phyloP scores from a whole-genome alignment of 2,888 invertebrate genomes.

The Ecliptopera silaceata region DNA sequence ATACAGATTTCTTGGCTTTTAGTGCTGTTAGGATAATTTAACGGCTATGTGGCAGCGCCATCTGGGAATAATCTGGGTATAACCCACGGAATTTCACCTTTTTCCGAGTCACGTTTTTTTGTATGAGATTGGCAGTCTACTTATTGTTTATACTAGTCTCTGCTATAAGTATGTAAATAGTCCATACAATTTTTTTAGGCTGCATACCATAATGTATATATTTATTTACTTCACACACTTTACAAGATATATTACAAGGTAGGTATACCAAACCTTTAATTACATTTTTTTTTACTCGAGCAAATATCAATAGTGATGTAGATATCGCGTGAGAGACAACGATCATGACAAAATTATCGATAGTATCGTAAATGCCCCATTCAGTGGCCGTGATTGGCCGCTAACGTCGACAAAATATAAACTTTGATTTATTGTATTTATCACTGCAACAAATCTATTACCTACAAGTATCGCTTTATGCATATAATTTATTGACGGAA shows the following conservation, averaged over 20 bases:
- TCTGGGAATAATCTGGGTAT: too few species aligned
- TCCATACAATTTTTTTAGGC: too few species aligned
- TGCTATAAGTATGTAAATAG: too few species aligned
- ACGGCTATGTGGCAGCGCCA: too few species aligned
- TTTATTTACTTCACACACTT: neutral
- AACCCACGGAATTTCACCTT: too few species aligned
- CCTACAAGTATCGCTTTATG: neutral
- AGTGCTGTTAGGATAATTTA: too few species aligned
- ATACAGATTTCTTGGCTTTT: too few species aligned
- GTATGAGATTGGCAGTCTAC: too few species aligned
- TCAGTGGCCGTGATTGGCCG: slow-evolving; percentile 49
- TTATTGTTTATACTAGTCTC: too few species aligned
- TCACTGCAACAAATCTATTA: slow-evolving; percentile 10
- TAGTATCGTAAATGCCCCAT: slow-evolving; percentile 55
- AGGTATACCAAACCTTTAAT: slow-evolving; percentile 37
- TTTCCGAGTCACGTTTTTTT: too few species aligned
- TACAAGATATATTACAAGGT: slow-evolving; percentile 9
- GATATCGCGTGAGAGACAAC: slow-evolving; percentile 59
- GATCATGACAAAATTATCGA: slow-evolving; percentile 60
- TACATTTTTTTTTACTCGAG: slow-evolving; percentile 39
- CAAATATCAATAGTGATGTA: slow-evolving; percentile 55
- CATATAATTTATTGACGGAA: neutral
- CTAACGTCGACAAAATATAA: slow-evolving; percentile 51
- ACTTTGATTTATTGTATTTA: slow-evolving; percentile 45
- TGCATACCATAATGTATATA: too few species aligned